A percentile compares a stretch with the other conserved stretches of the same genome.
Evolutionary conservation across 2,888 invertebrate genomes (phyloP).

Genomic region (Tubulanus polymorphus): DNA sequence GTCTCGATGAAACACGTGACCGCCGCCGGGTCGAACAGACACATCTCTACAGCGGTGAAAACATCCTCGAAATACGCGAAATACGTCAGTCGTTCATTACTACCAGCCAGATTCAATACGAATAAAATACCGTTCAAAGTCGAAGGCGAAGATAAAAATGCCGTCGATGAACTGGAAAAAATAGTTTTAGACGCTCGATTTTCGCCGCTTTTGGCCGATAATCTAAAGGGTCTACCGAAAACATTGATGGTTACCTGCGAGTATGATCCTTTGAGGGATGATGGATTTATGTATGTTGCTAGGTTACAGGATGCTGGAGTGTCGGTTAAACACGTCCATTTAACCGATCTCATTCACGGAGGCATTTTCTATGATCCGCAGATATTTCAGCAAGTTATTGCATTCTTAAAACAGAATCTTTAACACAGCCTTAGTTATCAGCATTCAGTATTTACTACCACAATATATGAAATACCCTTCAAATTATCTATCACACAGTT

Average conservation of each 20-base stretch:
- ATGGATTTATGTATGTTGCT: background rate
- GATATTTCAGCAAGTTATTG: too few species aligned
- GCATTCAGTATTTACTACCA: too few species aligned
- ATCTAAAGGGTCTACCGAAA: background rate
- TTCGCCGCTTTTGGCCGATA: background rate
- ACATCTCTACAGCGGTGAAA: constrained; percentile 29
- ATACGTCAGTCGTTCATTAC: background rate
- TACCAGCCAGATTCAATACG: background rate
- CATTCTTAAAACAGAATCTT: too few species aligned
- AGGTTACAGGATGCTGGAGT: background rate
- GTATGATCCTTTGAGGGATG: constrained; percentile 1
- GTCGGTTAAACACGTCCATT: background rate
- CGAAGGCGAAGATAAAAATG: too few species aligned
- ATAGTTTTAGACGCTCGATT: background rate
- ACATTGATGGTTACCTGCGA: background rate
- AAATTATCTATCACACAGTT: too few species aligned
- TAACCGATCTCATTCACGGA: too few species aligned
- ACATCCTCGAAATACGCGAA: constrained; percentile 23
- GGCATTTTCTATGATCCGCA: too few species aligned
- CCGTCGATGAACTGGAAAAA: too few species aligned
- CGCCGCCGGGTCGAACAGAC: constrained; percentile 25
- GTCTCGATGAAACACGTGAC: constrained; percentile 22
- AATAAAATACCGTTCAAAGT: too few species aligned
- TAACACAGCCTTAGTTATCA: too few species aligned
- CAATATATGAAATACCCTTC: too few species aligned